phyloP scores from a whole-genome alignment of 2,113 vertebrate species.

The Rhinolophus sinicus region DNA sequence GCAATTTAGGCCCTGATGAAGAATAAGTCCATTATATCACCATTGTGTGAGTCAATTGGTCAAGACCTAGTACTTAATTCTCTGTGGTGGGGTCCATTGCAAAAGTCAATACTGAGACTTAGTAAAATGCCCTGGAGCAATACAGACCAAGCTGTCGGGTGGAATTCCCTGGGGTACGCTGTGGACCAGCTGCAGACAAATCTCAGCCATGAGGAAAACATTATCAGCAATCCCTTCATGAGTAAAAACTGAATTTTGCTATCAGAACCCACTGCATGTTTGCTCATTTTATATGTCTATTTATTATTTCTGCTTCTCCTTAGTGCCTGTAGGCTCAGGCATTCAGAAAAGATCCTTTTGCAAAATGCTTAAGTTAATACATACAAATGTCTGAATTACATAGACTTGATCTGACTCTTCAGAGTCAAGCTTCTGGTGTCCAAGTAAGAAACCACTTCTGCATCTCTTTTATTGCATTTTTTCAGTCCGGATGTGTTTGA shows the following conservation, averaged over 20 bases:
- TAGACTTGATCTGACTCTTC: background rate
- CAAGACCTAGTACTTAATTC: background rate
- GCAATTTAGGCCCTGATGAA: background rate
- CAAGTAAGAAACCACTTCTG: background rate
- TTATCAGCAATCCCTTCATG: background rate
- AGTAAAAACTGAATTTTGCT: background rate
- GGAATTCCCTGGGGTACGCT: background rate
- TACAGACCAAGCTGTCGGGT: background rate
- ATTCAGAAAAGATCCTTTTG: background rate
- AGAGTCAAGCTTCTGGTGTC: background rate
- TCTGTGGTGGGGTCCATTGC: background rate
- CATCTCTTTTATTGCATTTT: background rate
- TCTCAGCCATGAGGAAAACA: background rate
- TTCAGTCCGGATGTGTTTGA: background rate
- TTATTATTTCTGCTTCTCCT: background rate
- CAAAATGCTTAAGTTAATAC: background rate
- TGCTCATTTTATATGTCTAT: background rate
- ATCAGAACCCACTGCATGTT: background rate
- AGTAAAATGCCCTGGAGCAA: background rate
- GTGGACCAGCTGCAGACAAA: background rate
- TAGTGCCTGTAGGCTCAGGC: background rate
- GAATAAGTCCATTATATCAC: background rate
- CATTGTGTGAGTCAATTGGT: background rate
- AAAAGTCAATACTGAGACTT: background rate
- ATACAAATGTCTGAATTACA: background rate